Evolutionary conservation across 92 coral and sea anemone genomes (phyloP), one percentile per base, ranked within the genome.

Genomic region (Parazoanthus swiftii): DNA sequence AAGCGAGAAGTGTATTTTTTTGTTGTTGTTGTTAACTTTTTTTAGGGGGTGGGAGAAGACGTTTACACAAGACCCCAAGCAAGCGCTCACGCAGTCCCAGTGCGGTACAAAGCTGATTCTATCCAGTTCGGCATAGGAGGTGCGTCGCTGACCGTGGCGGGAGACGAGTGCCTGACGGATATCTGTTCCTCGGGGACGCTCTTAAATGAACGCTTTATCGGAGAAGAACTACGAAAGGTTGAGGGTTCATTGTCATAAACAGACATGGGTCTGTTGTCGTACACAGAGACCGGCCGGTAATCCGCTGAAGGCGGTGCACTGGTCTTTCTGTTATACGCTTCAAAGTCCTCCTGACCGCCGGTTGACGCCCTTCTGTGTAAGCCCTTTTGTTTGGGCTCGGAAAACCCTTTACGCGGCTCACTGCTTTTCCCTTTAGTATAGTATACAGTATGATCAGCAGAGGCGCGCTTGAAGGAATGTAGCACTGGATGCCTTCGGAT

Each of bases 191-290:
- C 65, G 29, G 66, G 35, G 29, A 70, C 77, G 37, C 79, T 29
- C 43, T 84, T 84, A 68, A 84, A 84, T 20, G 87, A 43, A 26
- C 78, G 74, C 25, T 71, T 66, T 46, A 95, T 90, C 48, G 98
- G 98, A 58, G 98, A 93, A 0, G 98, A 95, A 89, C 93, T 93
- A 13, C 96, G 94, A 74, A 86, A 67, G 5, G 91, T n/a, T 8
- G 91, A 85, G 36, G 95, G 95, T 76, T 93, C 98, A 81, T 95
- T 94, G 76, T 94, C 98, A 89, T 94, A 91, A 72, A 94, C 88
- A 36, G 98, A 93, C 11, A 81, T 86, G 80, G 98, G 98, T 56
- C 98, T 89, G 88, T 94, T 95, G 78, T 95, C 98, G 88, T 93
- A 95, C 21, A 90, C 94, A n/a, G 98, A 95, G 82, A 90, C 44